Percentiles rank a stretch among this genome's conserved stretches.
These are phyloP conservation scores for Formica selysi DNA, from an alignment of 1,140 invertebrate species.

Conservation along the genomic window DNA sequence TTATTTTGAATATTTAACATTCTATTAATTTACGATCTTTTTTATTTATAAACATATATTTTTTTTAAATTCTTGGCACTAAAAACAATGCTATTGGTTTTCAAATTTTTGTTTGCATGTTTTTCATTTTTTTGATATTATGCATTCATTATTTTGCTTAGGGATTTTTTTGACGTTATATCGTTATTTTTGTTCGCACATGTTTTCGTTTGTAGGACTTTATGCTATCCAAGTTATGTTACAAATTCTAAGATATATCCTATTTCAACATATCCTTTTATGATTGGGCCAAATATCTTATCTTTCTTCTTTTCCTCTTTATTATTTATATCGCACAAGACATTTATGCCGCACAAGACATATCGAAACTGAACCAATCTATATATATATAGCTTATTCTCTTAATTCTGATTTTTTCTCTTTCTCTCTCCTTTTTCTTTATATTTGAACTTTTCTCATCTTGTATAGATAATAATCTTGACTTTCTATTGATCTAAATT, in stretches of 20 bases:
- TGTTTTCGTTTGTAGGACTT: slow-evolving; percentile 15
- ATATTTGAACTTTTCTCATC: background rate
- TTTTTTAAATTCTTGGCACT: background rate
- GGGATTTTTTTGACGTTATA: background rate
- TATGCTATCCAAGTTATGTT: background rate
- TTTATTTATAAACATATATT: slow-evolving; percentile 15
- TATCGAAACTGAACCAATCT: background rate
- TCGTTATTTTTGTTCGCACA: slow-evolving; percentile 11
- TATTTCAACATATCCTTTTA: background rate
- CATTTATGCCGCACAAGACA: background rate
- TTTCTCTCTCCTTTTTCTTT: background rate
- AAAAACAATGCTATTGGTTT: background rate
- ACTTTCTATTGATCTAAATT: background rate
- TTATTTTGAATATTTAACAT: background rate
- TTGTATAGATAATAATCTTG: background rate
- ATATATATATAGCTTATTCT: slow-evolving; percentile 9
- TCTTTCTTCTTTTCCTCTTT: background rate
- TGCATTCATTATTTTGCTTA: background rate
- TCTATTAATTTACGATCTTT: background rate
- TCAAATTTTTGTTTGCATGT: background rate
- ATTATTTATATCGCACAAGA: slow-evolving; percentile 6
- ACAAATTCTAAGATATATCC: background rate
- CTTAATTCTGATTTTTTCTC: background rate
- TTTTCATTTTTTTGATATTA: background rate
- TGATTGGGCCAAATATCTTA: slow-evolving; percentile 1